Base-by-base conservation (phyloP, 2,797 vertebrate genomes). In the Catamblyrhynchus diadema region DNA sequence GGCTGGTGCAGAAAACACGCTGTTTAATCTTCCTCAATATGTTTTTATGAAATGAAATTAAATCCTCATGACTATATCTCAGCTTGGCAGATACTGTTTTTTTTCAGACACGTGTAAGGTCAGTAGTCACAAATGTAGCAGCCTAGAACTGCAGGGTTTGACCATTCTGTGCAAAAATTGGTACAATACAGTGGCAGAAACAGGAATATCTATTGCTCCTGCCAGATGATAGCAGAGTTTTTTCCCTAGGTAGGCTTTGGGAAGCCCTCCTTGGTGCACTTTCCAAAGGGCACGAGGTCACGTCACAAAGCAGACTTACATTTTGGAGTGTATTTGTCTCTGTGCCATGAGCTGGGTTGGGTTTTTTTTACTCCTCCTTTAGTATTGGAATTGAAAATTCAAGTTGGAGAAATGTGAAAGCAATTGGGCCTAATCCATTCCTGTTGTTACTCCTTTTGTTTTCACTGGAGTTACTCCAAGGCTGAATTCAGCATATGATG, bases 361-460 rank as follows among this genome's bases (percentile, higher is more conserved):
- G 2, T 2, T 70, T 65, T 69, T 69, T 51, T 86, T 3, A 60
- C n/a, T 70, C 21, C 72, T 95, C 47, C 86, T 92, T 84, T 64
- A 77, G n/a, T 42, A 86, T 23, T 91, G 81, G 70, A 92, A 70
- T 81, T 92, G 73, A 92, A 93, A 96, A 85, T 81, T 85, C 73
- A 93, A 94, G 60, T 17, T 95, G 90, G 45, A 90, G 83, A 92
- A 97, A 95, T 65, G 81, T 95, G 94, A 97, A 96, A 95, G 86
- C 90, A 95, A 83, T 95, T 89, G 95, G 94, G 91, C 65, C 94
- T 87, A 97, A 96, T 94, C 94, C 93, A 87, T 95, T 94, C 93
- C 88, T 95, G 86, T 95, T 94, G 81, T 90, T 95, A 92, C 66
- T 90, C 84, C 92, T 93, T 94, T 95, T 96, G 95, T 96, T 94